Percentiles rank a stretch among this genome's conserved stretches.
Conservation (phyloP, 2,888 invertebrate species). For the Stenodera caucasica region DNA sequence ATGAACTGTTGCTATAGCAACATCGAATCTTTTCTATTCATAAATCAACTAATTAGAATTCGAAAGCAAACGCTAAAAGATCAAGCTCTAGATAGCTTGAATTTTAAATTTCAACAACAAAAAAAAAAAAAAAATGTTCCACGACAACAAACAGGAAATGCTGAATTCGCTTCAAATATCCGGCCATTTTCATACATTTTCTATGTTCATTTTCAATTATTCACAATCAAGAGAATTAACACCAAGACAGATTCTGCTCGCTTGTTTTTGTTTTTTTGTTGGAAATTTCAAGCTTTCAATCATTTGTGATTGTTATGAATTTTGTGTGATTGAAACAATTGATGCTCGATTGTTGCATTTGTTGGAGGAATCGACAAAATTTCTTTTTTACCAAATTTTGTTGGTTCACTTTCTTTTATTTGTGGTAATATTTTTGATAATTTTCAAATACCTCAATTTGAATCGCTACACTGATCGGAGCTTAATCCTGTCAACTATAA, state of each 20-base stretch:
- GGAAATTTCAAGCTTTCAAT: too few relatives aligned
- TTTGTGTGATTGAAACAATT: slow-evolving; percentile 11
- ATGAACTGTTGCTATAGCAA: too few relatives aligned
- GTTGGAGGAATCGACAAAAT: not conserved
- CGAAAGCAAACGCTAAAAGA: too few relatives aligned
- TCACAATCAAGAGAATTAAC: slow-evolving; percentile 26
- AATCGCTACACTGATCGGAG: slow-evolving; percentile 16
- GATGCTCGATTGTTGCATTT: slow-evolving; percentile 19
- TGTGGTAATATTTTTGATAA: not conserved
- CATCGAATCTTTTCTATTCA: not conserved
- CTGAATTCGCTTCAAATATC: too few relatives aligned
- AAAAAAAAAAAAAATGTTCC: too few relatives aligned
- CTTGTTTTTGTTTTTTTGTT: too few relatives aligned
- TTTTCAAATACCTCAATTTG: not conserved
- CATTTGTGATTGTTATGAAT: not conserved
- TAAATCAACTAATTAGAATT: too few relatives aligned
- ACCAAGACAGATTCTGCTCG: slow-evolving; percentile 37
- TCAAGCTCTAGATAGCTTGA: too few relatives aligned
- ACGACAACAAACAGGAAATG: not conserved
- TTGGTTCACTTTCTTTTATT: not conserved
- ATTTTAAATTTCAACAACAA: too few relatives aligned
- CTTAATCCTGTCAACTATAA: slow-evolving; percentile 36
- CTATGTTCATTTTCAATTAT: not conserved
- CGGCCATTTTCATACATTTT: not conserved
- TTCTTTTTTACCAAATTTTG: not conserved